Conservation (phyloP, 2,113 vertebrate species). For the Cryptoleucopteryx plumbea region DNA sequence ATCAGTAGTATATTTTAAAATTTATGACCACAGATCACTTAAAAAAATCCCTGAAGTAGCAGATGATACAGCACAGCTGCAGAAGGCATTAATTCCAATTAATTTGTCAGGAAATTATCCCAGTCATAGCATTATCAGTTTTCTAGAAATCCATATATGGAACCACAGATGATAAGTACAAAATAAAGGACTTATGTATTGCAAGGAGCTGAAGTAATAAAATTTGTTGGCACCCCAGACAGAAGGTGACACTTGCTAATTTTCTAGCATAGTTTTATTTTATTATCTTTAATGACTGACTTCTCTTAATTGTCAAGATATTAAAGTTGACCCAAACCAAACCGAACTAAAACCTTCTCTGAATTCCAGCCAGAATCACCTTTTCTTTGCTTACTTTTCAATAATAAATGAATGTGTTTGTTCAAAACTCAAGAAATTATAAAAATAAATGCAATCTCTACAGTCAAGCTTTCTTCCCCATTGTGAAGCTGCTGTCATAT, state of each 20-base stretch:
- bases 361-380: background rate
- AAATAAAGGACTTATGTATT: background rate
- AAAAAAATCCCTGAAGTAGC: background rate
- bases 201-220: background rate
- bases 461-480: background rate
- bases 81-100: background rate
- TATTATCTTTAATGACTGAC: background rate
- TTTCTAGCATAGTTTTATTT: background rate
- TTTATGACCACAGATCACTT: background rate
- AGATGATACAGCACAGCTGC: background rate
- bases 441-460: background rate
- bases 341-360: background rate
- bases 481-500: background rate
- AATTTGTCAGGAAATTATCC: background rate
- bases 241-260: background rate
- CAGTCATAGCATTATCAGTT: background rate
- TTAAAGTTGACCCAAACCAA: background rate
- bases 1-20: background rate
- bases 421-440: background rate
- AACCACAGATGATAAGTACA: background rate
- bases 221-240: background rate
- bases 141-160: background rate
- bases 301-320: background rate
- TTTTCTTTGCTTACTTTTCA: background rate
- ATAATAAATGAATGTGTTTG: background rate